These are phyloP conservation scores for Megaustenia siamemsis DNA, from an alignment of 2,888 invertebrate species.

Conservation along the genomic window DNA sequence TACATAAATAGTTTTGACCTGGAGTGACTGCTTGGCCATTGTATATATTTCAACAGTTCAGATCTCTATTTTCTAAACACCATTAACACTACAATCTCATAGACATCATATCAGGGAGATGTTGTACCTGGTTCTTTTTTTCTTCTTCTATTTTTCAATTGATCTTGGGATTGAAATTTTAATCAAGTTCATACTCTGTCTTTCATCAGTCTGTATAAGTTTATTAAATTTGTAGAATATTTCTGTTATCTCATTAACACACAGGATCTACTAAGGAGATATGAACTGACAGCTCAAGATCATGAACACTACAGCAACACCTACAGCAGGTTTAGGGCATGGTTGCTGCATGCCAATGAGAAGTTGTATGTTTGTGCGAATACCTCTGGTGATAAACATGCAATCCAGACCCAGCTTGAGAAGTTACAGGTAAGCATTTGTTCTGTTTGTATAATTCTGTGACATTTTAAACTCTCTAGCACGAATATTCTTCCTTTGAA, in stretches of 20 bases:
- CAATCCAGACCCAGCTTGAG: constrained; percentile 75
- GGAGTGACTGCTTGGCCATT: too few relatives aligned
- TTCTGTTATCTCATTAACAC: background rate
- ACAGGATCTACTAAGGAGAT: constrained; percentile 76
- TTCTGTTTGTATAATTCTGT: too few relatives aligned
- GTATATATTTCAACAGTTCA: too few relatives aligned
- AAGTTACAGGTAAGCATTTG: constrained; percentile 73
- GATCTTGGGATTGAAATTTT: too few relatives aligned
- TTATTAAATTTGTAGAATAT: background rate
- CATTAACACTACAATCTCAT: too few relatives aligned
- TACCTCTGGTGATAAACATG: constrained; percentile 82
- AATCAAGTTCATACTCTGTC: background rate
- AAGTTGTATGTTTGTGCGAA: constrained; percentile 93
- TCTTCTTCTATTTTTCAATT: too few relatives aligned
- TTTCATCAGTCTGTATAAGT: background rate
- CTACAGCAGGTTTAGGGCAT: constrained; percentile 87
- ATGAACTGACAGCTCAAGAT: constrained; percentile 90
- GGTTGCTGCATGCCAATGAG: constrained; percentile 90
- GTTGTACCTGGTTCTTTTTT: too few relatives aligned
- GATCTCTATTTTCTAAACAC: too few relatives aligned
- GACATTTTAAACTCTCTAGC: background rate
- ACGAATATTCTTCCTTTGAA: background rate
- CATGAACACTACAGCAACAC: constrained; percentile 91
- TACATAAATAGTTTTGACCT: too few relatives aligned
- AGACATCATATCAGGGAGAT: too few relatives aligned